These are phyloP conservation scores for Pasiphila rectangulata DNA, from an alignment of 2,888 invertebrate species.

Conservation along the genomic window DNA sequence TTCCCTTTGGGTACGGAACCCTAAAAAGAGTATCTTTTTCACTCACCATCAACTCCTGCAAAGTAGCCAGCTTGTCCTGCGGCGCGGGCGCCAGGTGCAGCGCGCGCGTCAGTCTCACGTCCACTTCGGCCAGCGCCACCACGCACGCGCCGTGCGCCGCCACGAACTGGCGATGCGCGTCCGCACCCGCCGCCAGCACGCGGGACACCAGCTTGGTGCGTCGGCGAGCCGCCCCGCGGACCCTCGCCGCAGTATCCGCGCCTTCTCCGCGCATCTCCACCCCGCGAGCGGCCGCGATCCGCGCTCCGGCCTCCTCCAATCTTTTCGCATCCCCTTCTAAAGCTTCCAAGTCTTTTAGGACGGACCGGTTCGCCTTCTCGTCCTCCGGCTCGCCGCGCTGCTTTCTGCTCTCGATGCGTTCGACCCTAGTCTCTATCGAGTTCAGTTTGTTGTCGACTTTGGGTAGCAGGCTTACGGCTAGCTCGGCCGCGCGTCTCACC, in stretches of 20 bases:
- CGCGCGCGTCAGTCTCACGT: constrained; percentile 86
- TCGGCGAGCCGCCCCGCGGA: constrained; percentile 83
- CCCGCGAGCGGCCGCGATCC: constrained; percentile 84
- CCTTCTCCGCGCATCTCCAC: constrained; percentile 84
- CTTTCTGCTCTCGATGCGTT: constrained; percentile 71
- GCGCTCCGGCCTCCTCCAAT: constrained; percentile 85
- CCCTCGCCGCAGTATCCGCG: constrained; percentile 83
- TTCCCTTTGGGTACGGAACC: background rate
- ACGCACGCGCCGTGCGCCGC: constrained; percentile 86
- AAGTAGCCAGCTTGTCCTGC: constrained; percentile 63
- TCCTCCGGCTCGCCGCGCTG: constrained; percentile 67
- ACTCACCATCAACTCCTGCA: constrained; percentile 74
- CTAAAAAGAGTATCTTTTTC: background rate
- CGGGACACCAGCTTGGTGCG: constrained; percentile 84
- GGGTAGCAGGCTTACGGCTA: constrained; percentile 82
- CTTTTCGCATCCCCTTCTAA: constrained; percentile 83
- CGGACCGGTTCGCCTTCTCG: constrained; percentile 81
- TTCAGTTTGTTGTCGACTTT: constrained; percentile 83
- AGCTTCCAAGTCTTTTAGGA: constrained; percentile 81
- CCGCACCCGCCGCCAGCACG: constrained; percentile 80
- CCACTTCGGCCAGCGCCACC: constrained; percentile 85
- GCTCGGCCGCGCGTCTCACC: constrained; percentile 83
- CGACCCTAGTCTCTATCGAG: constrained; percentile 81
- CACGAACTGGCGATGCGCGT: constrained; percentile 84
- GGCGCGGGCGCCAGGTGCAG: constrained; percentile 81